Conservation (phyloP, 1,140 invertebrate species). For the Orussus abietinus region DNA sequence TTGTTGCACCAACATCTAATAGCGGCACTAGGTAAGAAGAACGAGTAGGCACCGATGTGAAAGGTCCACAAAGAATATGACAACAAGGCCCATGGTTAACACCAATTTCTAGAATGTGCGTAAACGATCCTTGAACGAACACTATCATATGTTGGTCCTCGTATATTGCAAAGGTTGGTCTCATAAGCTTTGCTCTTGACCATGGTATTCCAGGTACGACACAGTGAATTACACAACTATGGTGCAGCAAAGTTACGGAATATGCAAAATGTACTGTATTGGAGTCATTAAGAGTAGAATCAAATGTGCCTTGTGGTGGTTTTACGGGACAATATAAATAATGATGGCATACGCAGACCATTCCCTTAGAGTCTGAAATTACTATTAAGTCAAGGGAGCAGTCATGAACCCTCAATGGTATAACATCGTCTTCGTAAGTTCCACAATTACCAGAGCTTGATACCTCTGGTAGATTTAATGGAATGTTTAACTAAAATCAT, state of each 20-base stretch:
- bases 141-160: conserved; percentile 73
- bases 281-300: conserved; percentile 53
- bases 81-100: conserved; percentile 74
- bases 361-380: conserved; percentile 67
- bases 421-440: conserved; percentile 73
- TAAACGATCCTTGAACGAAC: conserved; percentile 72
- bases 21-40: conserved; percentile 64
- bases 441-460: conserved; percentile 58
- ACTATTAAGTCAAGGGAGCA: conserved; percentile 77
- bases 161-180: conserved; percentile 71
- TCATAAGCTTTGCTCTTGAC: conserved; percentile 66
- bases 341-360: conserved; percentile 80
- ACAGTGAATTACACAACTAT: conserved; percentile 77
- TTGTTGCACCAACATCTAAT: no score
- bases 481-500: conserved; percentile 77
- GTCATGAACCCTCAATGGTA: conserved; percentile 74
- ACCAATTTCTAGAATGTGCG: conserved; percentile 76
- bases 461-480: conserved; percentile 72
- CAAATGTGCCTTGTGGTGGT: conserved; percentile 56
- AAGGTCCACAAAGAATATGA: conserved; percentile 66
- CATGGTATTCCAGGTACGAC: conserved; percentile 75
- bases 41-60: conserved; percentile 53
- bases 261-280: conserved; percentile 78
- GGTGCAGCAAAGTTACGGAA: conserved; percentile 75
- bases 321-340: conserved; percentile 74